Evolutionary conservation across 2,888 invertebrate species (phyloP).

Genomic region (Lasius fuliginosus): DNA sequence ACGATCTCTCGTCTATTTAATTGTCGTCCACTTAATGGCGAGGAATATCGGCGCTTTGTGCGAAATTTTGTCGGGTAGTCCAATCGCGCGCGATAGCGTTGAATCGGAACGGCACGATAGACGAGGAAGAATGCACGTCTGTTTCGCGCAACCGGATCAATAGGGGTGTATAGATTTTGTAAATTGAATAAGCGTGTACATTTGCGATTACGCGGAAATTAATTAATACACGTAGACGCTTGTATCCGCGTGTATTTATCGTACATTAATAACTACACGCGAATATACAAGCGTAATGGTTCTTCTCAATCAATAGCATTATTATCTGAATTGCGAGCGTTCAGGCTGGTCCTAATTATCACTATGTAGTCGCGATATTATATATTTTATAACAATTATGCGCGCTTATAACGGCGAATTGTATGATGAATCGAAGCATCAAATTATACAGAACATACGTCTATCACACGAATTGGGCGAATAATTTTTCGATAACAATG

Average conservation of each 20-base stretch:
- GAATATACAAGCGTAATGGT: constrained; percentile 53
- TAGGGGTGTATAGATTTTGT: constrained; percentile 53
- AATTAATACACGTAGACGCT: constrained; percentile 53
- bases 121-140: constrained; percentile 53
- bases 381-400: constrained; percentile 51
- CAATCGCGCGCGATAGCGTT: constrained; percentile 46
- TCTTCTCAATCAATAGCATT: constrained; percentile 57
- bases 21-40: constrained; percentile 57
- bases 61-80: constrained; percentile 42
- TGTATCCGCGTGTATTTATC: constrained; percentile 44
- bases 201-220: constrained; percentile 53
- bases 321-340: constrained; percentile 52
- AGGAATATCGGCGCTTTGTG: constrained; percentile 56
- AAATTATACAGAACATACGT: neutral
- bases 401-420: constrained; percentile 25
- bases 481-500: neutral
- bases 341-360: constrained; percentile 45
- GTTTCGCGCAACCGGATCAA: constrained; percentile 55
- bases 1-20: constrained; percentile 41
- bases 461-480: neutral
- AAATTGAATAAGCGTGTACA: constrained; percentile 48
- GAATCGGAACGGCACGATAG: constrained; percentile 48
- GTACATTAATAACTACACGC: constrained; percentile 56
- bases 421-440: constrained; percentile 9
- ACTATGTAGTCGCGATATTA: constrained; percentile 36